Evolutionary conservation across 2,888 invertebrate genomes (phyloP).

Genomic region (Acanthosoma haemorrhoidale): DNA sequence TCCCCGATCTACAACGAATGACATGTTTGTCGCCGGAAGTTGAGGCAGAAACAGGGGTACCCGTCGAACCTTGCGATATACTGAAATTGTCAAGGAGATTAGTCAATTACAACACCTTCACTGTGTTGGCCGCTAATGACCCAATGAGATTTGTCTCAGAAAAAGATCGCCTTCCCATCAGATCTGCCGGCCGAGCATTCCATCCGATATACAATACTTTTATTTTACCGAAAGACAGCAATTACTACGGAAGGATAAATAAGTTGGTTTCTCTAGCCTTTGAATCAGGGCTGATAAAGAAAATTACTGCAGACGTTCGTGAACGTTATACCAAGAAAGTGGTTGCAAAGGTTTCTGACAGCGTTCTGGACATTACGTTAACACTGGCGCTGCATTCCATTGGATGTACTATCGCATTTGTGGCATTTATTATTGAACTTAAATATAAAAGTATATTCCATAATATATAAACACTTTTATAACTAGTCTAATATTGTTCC

Average conservation of each 20-base stretch:
- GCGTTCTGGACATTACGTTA: no score
- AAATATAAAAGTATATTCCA: no score
- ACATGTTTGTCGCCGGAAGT: not conserved
- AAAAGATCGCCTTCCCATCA: not conserved
- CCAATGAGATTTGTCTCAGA: not conserved
- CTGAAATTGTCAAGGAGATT: not conserved
- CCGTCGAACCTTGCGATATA: not conserved
- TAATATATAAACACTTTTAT: no score
- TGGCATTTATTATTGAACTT: no score
- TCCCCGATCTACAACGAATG: not conserved
- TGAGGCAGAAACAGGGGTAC: not conserved
- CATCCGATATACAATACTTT: not conserved
- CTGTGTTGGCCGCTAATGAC: not conserved
- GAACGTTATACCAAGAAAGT: no score
- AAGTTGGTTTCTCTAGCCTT: not conserved
- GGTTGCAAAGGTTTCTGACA: no score
- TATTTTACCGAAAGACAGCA: constrained; percentile 17
- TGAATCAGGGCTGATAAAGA: not conserved
- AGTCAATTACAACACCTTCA: not conserved
- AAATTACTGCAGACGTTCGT: not conserved
- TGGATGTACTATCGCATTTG: no score
- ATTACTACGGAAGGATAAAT: not conserved
- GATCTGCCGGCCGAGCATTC: not conserved
- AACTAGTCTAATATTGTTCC: no score
- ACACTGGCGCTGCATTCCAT: no score